Evolutionary conservation across 2,888 invertebrate species (phyloP), one percentile per base, ranked within the genome.

Genomic region (Podotricha telesiphe): DNA sequence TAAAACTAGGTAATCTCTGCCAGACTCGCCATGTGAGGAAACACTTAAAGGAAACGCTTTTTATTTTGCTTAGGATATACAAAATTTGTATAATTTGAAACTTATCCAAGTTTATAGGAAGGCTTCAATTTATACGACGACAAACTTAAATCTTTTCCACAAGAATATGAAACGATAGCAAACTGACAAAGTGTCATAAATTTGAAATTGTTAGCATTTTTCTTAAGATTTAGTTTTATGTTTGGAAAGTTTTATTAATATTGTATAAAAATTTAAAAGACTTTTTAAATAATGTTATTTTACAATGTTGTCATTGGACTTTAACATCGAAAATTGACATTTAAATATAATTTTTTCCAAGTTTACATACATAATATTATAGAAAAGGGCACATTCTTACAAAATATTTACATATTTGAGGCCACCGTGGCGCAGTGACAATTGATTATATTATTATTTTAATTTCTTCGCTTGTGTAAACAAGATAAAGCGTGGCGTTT

Each of bases 171-270:
- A 42, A 59, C 20, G 58, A 40, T 59, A 20, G 22, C 45, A 22
- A 59, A 59, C 59, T 59, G 59, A 45, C 59, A 22, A 59, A 59
- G 22, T 59, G 59, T 59, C 59, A 45, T 42, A 11, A 59, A 59
- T 59, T 45, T 42, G 5, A 59, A n/a, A 59, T 22, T 45, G 6
- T 42, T 22, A 22, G 11, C n/a, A 45, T 59, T 45, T 45, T 59
- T 45, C 45, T 59, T 59, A 45, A 45, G 22, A 22, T n/a, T 58
- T n/a, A 15, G 20, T 58, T 22, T 10, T 55, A 55, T 20, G 19
- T 37, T 17, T 55, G 15, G 19, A 56, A 42, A 19, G 7, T 40
- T 37, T 40, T 3, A 58, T 6, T 3, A 15, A 20, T 1, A 34
- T 20, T 40, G 7, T 56, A 7, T 11, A 7, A 7, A 13, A 19